Percentiles rank a stretch among this genome's conserved stretches.
Conservation (phyloP, 2,888 invertebrate species). For the Ectemnius lituratus region DNA sequence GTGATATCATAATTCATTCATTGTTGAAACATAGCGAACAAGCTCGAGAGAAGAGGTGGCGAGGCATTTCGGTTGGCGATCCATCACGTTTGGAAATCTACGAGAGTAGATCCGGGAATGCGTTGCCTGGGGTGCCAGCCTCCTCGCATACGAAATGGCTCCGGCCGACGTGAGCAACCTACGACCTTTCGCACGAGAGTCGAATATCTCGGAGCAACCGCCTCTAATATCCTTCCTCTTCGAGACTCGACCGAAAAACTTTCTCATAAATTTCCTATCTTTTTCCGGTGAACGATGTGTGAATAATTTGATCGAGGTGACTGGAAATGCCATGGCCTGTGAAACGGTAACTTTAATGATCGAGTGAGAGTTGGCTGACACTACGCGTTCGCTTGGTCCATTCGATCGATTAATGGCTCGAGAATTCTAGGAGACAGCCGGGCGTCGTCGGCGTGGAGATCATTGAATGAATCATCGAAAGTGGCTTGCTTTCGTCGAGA, state of each 20-base stretch:
- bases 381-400: too few relatives aligned
- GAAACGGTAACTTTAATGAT: too few relatives aligned
- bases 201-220: conserved; percentile 32
- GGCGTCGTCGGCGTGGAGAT: conserved; percentile 34
- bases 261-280: too few relatives aligned
- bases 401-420: conserved; percentile 46
- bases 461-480: conserved; percentile 58
- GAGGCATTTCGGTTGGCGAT: conserved; percentile 27
- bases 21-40: not conserved
- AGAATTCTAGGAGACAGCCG: conserved; percentile 36
- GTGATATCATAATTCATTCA: not conserved
- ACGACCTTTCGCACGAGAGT: conserved; percentile 39
- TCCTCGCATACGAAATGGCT: conserved; percentile 42
- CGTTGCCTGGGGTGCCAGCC: conserved; percentile 9
- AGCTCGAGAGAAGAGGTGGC: not conserved
- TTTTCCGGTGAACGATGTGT: too few relatives aligned
- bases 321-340: too few relatives aligned
- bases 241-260: too few relatives aligned
- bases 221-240: not conserved
- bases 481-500: conserved; percentile 41
- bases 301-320: too few relatives aligned
- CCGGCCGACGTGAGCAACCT: conserved; percentile 19
- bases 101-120: conserved; percentile 31
- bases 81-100: conserved; percentile 26
- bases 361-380: too few relatives aligned